Evolutionary conservation across 2,888 invertebrate species (phyloP).

Genomic region (Sesia apiformis): DNA sequence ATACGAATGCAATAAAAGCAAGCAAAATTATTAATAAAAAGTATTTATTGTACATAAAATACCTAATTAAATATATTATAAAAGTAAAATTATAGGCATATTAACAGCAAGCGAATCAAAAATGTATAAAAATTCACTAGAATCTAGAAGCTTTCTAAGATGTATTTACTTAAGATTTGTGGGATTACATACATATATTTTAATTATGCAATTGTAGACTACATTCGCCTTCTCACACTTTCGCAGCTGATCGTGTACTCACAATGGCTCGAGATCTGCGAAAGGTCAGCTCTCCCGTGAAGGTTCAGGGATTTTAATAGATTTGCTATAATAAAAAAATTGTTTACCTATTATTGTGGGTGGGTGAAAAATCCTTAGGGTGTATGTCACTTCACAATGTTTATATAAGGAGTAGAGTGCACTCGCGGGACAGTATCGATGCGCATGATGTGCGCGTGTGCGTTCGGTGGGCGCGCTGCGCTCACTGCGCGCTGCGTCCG

Average conservation of each 20-base stretch:
- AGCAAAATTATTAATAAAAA: background rate
- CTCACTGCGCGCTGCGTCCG: slow-evolving; percentile 13
- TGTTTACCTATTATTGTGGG: slow-evolving; percentile 22
- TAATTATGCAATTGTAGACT: background rate
- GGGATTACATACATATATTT: background rate
- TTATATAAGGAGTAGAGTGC: slow-evolving; percentile 33
- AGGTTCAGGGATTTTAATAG: background rate
- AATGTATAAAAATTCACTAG: background rate
- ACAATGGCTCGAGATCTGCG: slow-evolving; percentile 22
- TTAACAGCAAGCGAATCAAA: too few species aligned
- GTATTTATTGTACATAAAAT: background rate
- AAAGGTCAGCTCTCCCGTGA: slow-evolving; percentile 21
- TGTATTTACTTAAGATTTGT: background rate
- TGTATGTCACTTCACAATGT: slow-evolving; percentile 54
- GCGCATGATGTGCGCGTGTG: slow-evolving; percentile 47
- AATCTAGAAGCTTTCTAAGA: background rate
- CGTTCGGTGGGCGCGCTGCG: slow-evolving; percentile 48
- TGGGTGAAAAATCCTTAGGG: slow-evolving; percentile 34
- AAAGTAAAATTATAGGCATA: background rate
- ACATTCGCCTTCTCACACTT: slow-evolving; percentile 28
- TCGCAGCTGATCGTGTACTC: slow-evolving; percentile 49
- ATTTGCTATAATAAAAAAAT: background rate
- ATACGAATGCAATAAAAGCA: background rate
- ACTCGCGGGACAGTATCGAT: slow-evolving; percentile 47
- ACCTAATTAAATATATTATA: background rate